These are phyloP conservation scores for Betta splendens DNA, from an alignment of 2,797 vertebrate species.

Conservation along the genomic window DNA sequence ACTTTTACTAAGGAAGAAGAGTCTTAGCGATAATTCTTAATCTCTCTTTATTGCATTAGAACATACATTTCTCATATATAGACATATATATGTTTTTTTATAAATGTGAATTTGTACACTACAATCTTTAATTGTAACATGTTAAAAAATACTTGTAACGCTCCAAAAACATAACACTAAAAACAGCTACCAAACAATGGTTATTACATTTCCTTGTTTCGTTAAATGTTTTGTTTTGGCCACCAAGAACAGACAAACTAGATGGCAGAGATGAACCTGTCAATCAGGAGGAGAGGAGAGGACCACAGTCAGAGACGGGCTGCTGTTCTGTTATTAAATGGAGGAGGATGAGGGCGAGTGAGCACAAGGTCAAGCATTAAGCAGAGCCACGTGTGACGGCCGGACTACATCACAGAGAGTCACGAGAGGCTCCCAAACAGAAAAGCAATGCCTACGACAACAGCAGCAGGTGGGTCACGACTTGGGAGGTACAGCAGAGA, in stretches of 20 bases:
- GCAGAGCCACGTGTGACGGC: no score
- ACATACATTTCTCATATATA: conserved; percentile 85
- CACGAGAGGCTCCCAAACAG: no score
- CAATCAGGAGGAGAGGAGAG: conserved; percentile 49
- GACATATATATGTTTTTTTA: conserved; percentile 81
- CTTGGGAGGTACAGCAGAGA: no score
- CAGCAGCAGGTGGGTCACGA: no score
- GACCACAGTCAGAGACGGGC: no score
- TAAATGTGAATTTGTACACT: conserved; percentile 90
- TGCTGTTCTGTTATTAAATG: no score
- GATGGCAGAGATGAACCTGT: conserved; percentile 56
- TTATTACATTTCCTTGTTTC: conserved; percentile 76
- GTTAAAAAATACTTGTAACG: conserved; percentile 86
- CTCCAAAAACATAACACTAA: conserved; percentile 86
- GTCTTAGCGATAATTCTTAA: no score
- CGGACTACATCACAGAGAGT: no score
- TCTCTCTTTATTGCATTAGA: conserved; percentile 87
- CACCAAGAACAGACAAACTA: conserved; percentile 67
- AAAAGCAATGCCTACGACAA: no score
- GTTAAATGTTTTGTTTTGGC: conserved; percentile 67
- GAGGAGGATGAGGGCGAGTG: neutral
- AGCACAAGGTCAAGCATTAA: no score
- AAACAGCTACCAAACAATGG: conserved; percentile 86
- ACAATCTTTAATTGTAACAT: conserved; percentile 89
- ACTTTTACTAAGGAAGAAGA: no score